phyloP scores from a whole-genome alignment of 23 tunicate species.

The Styela plicata region DNA sequence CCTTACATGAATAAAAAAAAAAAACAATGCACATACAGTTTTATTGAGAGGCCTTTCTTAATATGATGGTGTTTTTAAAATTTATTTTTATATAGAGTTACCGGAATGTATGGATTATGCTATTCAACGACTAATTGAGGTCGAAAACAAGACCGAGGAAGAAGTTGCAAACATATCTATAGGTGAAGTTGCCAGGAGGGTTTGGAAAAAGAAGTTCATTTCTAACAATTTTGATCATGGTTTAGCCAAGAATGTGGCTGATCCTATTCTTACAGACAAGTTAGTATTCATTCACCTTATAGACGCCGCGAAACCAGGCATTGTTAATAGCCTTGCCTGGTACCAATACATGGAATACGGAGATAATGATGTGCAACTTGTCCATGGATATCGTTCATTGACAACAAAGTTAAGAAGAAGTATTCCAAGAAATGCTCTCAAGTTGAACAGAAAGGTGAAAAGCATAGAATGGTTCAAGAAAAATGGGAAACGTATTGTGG shows the following conservation, averaged over 20 bases:
- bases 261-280: background rate
- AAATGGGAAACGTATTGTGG: background rate
- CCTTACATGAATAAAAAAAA: too few relatives aligned
- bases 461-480: background rate
- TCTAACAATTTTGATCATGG: background rate
- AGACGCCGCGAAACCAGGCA: background rate
- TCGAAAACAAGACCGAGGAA: too few relatives aligned
- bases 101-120: too few relatives aligned
- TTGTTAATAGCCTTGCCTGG: background rate
- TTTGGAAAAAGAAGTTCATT: background rate
- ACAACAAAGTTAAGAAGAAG: background rate
- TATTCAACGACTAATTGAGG: too few relatives aligned
- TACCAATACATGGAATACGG: background rate
- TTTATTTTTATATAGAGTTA: too few relatives aligned
- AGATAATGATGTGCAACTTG: background rate
- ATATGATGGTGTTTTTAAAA: too few relatives aligned
- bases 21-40: too few relatives aligned
- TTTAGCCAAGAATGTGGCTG: background rate
- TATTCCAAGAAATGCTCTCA: background rate
- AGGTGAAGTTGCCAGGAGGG: background rate
- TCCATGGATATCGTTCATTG: background rate
- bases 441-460: background rate
- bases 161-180: background rate
- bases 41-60: too few relatives aligned
- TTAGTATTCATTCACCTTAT: background rate